phyloP scores from a whole-genome alignment of 2,113 vertebrate genomes.

The Bubalus kerabau region DNA sequence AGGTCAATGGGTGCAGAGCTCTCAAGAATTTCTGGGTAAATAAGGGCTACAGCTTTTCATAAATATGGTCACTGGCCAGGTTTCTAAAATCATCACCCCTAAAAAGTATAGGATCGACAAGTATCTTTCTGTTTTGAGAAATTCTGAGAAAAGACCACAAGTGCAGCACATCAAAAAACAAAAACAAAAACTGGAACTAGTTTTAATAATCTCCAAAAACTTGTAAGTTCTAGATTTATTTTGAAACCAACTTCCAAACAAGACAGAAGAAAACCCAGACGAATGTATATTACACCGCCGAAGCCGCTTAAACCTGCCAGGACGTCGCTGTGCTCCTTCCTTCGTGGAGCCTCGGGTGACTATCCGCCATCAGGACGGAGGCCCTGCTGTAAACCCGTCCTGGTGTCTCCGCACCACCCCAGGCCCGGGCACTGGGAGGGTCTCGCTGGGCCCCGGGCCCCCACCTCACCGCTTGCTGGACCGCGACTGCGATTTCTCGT shows the following conservation, averaged over 20 bases:
- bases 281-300: not conserved
- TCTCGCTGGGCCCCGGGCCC: not conserved
- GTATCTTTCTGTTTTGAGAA: constrained; percentile 34
- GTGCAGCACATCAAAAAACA: not conserved
- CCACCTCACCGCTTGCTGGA: constrained; percentile 70
- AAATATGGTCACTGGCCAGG: not conserved
- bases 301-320: not conserved
- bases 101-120: not conserved
- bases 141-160: constrained; percentile 37
- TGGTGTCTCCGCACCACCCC: not conserved
- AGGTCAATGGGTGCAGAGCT: constrained; percentile 11
- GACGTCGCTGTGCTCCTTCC: not conserved
- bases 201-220: constrained; percentile 36
- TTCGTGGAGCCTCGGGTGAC: not conserved
- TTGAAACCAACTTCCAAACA: constrained; percentile 54
- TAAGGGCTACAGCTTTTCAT: not conserved
- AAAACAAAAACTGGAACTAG: not conserved
- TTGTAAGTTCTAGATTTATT: constrained; percentile 63
- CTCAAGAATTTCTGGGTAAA: not conserved
- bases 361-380: not conserved
- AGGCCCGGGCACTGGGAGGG: not conserved
- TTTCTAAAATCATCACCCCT: not conserved
- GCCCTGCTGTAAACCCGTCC: constrained; percentile 21
- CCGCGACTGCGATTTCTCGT: constrained; percentile 74
- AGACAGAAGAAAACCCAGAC: not conserved